These are phyloP conservation scores for Nomada ferruginata DNA, from an alignment of 2,888 invertebrate species.

Conservation along the genomic window DNA sequence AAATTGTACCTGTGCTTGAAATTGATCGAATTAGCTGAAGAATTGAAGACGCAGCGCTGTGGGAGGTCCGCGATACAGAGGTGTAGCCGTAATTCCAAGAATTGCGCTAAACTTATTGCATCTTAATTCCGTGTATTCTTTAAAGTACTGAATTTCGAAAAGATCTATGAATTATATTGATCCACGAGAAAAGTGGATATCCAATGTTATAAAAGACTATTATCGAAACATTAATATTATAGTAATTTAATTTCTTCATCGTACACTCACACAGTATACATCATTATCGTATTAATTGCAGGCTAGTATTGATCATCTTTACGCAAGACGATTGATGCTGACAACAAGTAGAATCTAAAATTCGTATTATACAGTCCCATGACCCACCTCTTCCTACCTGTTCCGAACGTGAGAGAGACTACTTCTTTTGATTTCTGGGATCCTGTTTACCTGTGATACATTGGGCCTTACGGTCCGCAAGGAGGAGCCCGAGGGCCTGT, in stretches of 20 bases:
- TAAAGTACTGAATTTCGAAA: constrained; percentile 7
- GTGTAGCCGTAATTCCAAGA: constrained; percentile 41
- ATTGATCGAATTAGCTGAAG: constrained; percentile 40
- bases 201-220: background rate
- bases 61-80: constrained; percentile 48
- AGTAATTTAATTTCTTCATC: background rate
- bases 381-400: constrained; percentile 54
- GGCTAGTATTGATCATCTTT: background rate
- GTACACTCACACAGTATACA: background rate
- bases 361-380: constrained; percentile 20
- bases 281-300: too few species aligned
- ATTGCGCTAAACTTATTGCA: constrained; percentile 45
- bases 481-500: constrained; percentile 46
- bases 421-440: constrained; percentile 72
- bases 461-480: constrained; percentile 76
- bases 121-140: background rate
- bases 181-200: background rate
- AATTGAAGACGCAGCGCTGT: constrained; percentile 43
- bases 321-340: background rate
- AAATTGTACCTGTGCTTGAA: constrained; percentile 10
- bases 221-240: constrained; percentile 5
- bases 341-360: constrained; percentile 11
- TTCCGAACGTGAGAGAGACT: constrained; percentile 46
- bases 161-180: constrained; percentile 3
- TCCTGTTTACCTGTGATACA: constrained; percentile 75